Percentiles rank a stretch among this genome's conserved stretches.
phyloP scores from a whole-genome alignment of 2,113 vertebrate genomes.

The Rhynchomys soricoides region DNA sequence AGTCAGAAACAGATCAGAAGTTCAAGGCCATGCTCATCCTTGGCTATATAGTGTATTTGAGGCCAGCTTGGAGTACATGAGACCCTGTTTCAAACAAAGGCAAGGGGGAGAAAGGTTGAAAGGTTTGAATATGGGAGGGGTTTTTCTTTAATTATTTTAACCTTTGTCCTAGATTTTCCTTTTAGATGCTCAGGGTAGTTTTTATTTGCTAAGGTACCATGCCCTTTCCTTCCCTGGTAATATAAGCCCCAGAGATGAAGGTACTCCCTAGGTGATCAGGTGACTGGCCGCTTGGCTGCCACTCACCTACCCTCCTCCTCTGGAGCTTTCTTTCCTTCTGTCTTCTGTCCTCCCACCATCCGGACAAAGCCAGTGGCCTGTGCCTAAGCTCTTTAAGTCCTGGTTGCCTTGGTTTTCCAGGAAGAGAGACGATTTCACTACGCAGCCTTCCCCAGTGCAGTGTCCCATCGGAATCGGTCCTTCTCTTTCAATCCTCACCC shows the following conservation, averaged over 20 bases:
- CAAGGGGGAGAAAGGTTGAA: background rate
- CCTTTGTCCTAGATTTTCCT: background rate
- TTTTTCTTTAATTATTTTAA: background rate
- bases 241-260: background rate
- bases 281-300: too few species aligned
- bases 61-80: background rate
- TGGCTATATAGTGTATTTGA: background rate
- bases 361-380: background rate
- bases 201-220: background rate
- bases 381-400: background rate
- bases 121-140: too few species aligned
- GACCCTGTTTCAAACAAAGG: background rate
- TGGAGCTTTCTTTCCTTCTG: background rate
- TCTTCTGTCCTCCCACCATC: background rate
- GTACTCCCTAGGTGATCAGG: background rate
- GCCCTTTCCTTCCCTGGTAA: background rate
- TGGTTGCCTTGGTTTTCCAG: conserved; percentile 83
- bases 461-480: conserved; percentile 89
- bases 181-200: background rate
- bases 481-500: conserved; percentile 92
- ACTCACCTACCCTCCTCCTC: background rate
- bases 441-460: conserved; percentile 85
- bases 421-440: conserved; percentile 93
- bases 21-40: background rate
- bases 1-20: background rate